Conservation (phyloP, 2,113 vertebrate genomes). For the Lycaon pictus region DNA sequence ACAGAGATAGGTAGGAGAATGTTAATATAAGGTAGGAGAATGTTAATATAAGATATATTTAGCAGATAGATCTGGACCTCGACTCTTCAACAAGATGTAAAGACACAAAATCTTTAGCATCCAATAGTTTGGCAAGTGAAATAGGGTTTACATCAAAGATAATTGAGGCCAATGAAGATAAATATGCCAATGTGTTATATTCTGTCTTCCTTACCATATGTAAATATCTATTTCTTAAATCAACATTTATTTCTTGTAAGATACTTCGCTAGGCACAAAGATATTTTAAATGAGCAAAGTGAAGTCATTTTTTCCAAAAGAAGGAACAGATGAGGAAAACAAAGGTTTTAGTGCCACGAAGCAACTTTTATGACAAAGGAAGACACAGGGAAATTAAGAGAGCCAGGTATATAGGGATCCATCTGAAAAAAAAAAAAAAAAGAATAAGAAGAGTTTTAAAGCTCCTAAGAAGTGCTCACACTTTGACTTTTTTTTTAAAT, state of each 20-base stretch:
- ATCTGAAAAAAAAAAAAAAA: background rate
- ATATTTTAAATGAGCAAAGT: slow-evolving; percentile 48
- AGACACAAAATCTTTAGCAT: background rate
- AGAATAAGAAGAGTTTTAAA: background rate
- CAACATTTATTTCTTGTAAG: slow-evolving; percentile 47
- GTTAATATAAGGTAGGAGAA: background rate
- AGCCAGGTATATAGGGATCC: background rate
- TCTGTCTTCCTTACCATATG: slow-evolving; percentile 22
- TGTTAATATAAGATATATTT: background rate
- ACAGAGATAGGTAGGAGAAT: background rate
- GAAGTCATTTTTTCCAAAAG: slow-evolving; percentile 2
- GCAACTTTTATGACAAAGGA: background rate
- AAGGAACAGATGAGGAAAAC: background rate
- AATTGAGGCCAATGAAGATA: slow-evolving; percentile 35
- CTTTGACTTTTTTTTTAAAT: background rate
- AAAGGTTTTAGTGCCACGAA: background rate
- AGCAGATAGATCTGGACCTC: background rate
- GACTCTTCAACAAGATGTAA: background rate
- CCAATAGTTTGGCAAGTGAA: slow-evolving; percentile 44
- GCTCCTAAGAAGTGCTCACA: background rate
- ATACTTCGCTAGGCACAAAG: background rate
- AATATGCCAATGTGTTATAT: background rate
- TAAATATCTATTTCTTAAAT: slow-evolving; percentile 55
- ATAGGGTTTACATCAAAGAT: background rate
- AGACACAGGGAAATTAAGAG: background rate